Conservation (phyloP, 92 coral and sea anemone species). For the Bergia puertoricense region DNA sequence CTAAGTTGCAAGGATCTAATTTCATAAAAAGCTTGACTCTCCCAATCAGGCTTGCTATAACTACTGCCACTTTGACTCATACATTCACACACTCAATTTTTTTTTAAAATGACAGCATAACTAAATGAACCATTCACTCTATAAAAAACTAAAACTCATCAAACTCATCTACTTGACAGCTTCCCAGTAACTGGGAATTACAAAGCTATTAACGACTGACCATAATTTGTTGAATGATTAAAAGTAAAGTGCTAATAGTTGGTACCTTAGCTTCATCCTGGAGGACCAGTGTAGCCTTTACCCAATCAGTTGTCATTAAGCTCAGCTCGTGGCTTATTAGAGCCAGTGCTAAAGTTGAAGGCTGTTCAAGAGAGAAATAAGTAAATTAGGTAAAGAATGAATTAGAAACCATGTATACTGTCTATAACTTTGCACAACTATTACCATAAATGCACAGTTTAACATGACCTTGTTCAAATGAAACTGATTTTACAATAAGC, state of each 20-base stretch:
- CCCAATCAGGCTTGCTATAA: too few relatives aligned
- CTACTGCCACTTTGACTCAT: too few relatives aligned
- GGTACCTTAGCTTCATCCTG: constrained; percentile 67
- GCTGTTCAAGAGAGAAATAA: constrained; percentile 33
- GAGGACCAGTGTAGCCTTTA: constrained; percentile 59
- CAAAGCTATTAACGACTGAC: background rate
- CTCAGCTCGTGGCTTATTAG: constrained; percentile 61
- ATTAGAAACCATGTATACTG: background rate
- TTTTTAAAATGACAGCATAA: too few relatives aligned
- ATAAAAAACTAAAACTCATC: too few relatives aligned
- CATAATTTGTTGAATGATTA: background rate
- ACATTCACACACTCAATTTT: too few relatives aligned
- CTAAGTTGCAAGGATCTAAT: too few relatives aligned
- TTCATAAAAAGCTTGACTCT: too few relatives aligned
- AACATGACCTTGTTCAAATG: background rate
- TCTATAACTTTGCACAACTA: too few relatives aligned
- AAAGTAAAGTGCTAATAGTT: background rate
- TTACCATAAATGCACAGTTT: background rate
- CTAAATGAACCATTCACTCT: too few relatives aligned
- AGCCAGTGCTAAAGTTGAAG: constrained; percentile 72
- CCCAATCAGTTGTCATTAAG: constrained; percentile 60
- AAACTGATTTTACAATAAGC: too few relatives aligned
- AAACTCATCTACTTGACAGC: too few relatives aligned
- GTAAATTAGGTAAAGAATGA: background rate
- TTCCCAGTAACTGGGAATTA: too few relatives aligned